Conservation (phyloP, 2,888 invertebrate species). For the Lithophane socia region DNA sequence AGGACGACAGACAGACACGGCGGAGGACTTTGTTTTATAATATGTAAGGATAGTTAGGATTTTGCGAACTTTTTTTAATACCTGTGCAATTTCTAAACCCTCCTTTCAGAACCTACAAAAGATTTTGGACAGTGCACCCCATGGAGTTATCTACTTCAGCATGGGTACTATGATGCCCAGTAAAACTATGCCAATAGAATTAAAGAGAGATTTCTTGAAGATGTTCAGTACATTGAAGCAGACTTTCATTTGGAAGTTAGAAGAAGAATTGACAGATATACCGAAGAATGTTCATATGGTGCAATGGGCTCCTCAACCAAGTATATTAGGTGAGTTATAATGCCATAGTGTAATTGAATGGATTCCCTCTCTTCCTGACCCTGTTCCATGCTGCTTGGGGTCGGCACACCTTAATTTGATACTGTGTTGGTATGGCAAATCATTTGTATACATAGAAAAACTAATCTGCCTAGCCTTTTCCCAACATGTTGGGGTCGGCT, state of each 20-base stretch:
- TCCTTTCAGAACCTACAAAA: constrained; percentile 60
- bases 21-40: too few relatives aligned
- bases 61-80: neutral
- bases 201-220: constrained; percentile 75
- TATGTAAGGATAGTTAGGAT: too few relatives aligned
- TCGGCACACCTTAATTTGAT: too few relatives aligned
- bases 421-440: too few relatives aligned
- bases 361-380: neutral
- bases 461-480: too few relatives aligned
- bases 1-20: too few relatives aligned
- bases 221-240: constrained; percentile 82
- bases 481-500: too few relatives aligned
- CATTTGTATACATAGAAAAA: too few relatives aligned
- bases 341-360: neutral
- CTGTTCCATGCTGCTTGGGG: neutral
- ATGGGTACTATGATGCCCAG: constrained; percentile 83
- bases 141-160: constrained; percentile 87
- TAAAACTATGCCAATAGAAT: constrained; percentile 74
- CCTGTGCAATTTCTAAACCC: neutral
- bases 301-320: constrained; percentile 83
- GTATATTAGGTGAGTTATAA: constrained; percentile 77
- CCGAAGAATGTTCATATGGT: constrained; percentile 81
- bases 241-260: constrained; percentile 86
- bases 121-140: constrained; percentile 76
- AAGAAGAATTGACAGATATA: constrained; percentile 71